Conservation (phyloP, 2,113 vertebrate genomes). For the Tilapia sparmanii region DNA sequence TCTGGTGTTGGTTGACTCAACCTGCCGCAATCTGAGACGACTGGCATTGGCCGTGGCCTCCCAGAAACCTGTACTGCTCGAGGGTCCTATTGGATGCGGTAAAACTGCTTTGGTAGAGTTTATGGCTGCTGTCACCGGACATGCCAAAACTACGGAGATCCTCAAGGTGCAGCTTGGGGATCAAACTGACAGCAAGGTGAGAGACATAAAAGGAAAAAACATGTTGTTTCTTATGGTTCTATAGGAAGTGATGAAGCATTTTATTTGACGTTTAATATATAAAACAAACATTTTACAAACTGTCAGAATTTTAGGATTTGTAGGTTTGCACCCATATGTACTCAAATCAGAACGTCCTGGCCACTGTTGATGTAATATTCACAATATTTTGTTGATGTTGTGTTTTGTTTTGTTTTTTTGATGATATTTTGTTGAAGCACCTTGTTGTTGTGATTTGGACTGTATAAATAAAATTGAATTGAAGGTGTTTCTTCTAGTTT, state of each 20-base stretch:
- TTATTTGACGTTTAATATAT: neutral
- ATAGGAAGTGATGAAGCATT: neutral
- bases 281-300: neutral
- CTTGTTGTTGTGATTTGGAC: neutral
- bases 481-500: neutral
- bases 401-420: neutral
- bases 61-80: slow-evolving; percentile 86
- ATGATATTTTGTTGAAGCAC: neutral
- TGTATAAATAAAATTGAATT: neutral
- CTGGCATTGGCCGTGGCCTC: slow-evolving; percentile 87
- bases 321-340: neutral
- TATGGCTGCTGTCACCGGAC: slow-evolving; percentile 84
- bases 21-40: slow-evolving; percentile 83
- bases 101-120: slow-evolving; percentile 91
- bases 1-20: slow-evolving; percentile 87
- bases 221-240: neutral
- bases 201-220: neutral
- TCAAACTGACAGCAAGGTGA: slow-evolving; percentile 98
- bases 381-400: neutral
- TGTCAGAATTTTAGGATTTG: neutral
- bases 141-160: slow-evolving; percentile 80
- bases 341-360: accelerated
- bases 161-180: slow-evolving; percentile 96
- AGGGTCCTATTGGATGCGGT: slow-evolving; percentile 93
- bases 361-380: neutral